phyloP scores from a whole-genome alignment of 2,888 invertebrate species.

The Selenia dentaria region DNA sequence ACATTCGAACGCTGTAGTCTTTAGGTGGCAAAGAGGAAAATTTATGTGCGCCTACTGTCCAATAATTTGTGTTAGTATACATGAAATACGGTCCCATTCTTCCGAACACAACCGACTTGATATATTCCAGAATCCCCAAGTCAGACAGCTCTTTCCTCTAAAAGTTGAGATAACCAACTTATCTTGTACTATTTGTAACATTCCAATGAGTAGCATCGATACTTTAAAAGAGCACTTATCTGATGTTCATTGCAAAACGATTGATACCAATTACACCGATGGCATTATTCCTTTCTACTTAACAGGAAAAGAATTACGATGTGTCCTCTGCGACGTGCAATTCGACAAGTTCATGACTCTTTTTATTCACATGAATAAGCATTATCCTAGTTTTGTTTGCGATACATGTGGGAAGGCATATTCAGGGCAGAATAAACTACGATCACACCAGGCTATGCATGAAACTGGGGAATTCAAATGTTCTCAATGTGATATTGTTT shows the following conservation, averaged over 20 bases:
- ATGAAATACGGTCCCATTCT: constrained; percentile 52
- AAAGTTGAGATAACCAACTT: constrained; percentile 62
- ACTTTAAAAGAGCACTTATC: constrained; percentile 54
- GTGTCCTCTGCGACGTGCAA: constrained; percentile 48
- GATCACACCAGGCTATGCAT: constrained; percentile 65
- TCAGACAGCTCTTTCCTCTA: constrained; percentile 56
- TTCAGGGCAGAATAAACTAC: constrained; percentile 64
- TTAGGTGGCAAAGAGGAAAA: constrained; percentile 61
- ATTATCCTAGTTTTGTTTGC: constrained; percentile 71
- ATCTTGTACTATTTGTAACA: constrained; percentile 50
- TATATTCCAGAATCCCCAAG: constrained; percentile 46
- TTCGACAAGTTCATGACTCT: constrained; percentile 57
- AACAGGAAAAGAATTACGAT: constrained; percentile 51
- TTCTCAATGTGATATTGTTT: constrained; percentile 64
- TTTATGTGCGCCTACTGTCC: constrained; percentile 67
- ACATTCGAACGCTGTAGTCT: constrained; percentile 62
- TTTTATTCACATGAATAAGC: constrained; percentile 69
- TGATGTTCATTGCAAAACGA: constrained; percentile 41
- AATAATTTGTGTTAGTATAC: constrained; percentile 40
- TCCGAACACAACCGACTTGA: constrained; percentile 50
- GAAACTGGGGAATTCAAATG: constrained; percentile 64
- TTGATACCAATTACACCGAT: constrained; percentile 46
- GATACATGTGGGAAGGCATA: constrained; percentile 75
- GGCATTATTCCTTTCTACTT: constrained; percentile 62
- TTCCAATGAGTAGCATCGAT: constrained; percentile 36